phyloP scores from a whole-genome alignment of 2,113 vertebrate genomes.

The Datnioides undecimradiatus region DNA sequence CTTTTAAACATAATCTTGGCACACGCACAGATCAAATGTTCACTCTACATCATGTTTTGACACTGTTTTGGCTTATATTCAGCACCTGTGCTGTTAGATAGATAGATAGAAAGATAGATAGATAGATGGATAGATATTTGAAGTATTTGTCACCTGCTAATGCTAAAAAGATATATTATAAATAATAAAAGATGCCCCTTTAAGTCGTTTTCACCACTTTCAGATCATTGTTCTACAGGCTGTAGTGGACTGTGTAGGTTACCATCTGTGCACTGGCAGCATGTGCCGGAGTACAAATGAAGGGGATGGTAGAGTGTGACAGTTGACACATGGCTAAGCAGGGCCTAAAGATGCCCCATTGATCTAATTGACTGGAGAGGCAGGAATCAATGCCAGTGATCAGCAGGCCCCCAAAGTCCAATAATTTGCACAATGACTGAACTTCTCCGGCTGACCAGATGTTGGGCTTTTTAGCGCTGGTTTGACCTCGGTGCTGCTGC shows the following conservation, averaged over 20 bases:
- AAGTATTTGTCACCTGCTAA: no score
- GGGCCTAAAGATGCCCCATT: slow-evolving; percentile 81
- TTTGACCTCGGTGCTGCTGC: not conserved
- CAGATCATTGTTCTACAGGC: slow-evolving; percentile 49
- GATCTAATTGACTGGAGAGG: slow-evolving; percentile 81
- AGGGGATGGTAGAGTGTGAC: slow-evolving; percentile 67
- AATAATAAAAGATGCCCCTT: no score
- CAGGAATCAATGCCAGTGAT: slow-evolving; percentile 83
- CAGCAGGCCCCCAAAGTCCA: slow-evolving; percentile 79
- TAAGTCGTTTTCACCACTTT: slow-evolving; percentile 35
- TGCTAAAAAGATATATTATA: no score
- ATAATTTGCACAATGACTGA: slow-evolving; percentile 74
- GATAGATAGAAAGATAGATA: no score
- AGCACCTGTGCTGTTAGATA: not conserved
- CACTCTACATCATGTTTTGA: not conserved
- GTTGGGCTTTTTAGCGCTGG: slow-evolving; percentile 51
- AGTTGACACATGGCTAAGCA: slow-evolving; percentile 81
- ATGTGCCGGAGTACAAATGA: slow-evolving; percentile 70
- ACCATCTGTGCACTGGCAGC: slow-evolving; percentile 75
- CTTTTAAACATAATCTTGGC: not conserved
- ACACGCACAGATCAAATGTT: not conserved
- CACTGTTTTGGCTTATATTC: not conserved
- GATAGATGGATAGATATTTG: no score
- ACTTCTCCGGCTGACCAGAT: slow-evolving; percentile 66
- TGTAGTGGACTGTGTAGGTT: slow-evolving; percentile 32